phyloP scores from a whole-genome alignment of 2,888 invertebrate genomes.

The Nysson spinosus region DNA sequence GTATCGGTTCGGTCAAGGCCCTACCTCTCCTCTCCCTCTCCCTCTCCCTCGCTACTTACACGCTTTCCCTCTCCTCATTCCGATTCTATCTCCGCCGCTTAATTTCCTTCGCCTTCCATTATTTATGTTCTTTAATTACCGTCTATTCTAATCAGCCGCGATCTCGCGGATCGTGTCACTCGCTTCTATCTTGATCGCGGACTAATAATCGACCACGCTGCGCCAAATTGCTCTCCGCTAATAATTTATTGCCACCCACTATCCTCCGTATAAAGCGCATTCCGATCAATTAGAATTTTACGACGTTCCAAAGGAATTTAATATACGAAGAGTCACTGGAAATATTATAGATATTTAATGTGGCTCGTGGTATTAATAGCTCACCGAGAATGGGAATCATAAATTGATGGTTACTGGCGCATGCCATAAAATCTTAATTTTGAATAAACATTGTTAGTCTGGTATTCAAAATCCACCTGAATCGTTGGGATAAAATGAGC shows the following conservation, averaged over 20 bases:
- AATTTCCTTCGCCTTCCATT: constrained; percentile 37
- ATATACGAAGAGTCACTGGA: no score
- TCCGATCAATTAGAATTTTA: no score
- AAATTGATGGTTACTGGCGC: no score
- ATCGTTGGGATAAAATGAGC: no score
- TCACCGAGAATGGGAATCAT: no score
- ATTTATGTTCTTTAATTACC: constrained; percentile 40
- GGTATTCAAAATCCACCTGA: no score
- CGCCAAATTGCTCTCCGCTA: neutral
- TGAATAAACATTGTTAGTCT: no score
- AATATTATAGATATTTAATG: no score
- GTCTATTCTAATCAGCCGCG: constrained; percentile 8
- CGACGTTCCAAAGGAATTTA: no score
- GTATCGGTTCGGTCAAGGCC: constrained; percentile 65
- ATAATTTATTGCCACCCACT: neutral
- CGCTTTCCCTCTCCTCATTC: constrained; percentile 28
- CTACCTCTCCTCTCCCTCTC: constrained; percentile 45
- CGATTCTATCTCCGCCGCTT: constrained; percentile 3
- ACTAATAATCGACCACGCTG: constrained; percentile 2
- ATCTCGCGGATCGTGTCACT: constrained; percentile 21
- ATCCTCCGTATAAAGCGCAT: no score
- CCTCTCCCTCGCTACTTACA: constrained; percentile 29
- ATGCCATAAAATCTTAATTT: no score
- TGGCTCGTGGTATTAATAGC: no score
- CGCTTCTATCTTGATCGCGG: neutral